Conservation (phyloP, 92 coral and sea anemone species). For the Parazoanthus swiftii region DNA sequence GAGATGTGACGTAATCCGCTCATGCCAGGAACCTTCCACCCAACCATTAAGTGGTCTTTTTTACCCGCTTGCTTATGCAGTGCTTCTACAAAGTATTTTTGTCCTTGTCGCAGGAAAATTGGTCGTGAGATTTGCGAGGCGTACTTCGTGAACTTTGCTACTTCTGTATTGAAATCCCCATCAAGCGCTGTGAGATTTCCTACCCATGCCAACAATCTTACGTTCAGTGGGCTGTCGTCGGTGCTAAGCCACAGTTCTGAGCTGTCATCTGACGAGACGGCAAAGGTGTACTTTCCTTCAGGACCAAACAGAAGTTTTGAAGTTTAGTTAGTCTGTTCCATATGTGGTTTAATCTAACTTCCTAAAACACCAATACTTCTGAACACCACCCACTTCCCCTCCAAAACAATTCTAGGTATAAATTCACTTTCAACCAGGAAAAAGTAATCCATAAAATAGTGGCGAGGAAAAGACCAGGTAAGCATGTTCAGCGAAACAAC, state of each 20-base stretch:
- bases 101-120: constrained; percentile 66
- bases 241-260: constrained; percentile 96
- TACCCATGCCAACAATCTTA: constrained; percentile 82
- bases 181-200: constrained; percentile 78
- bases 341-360: not conserved
- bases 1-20: constrained; percentile 75
- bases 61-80: constrained; percentile 85
- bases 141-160: constrained; percentile 88
- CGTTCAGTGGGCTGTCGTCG: constrained; percentile 74
- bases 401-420: no score
- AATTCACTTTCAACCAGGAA: no score
- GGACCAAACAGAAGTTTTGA: not conserved
- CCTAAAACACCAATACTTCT: no score
- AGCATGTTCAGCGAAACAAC: no score
- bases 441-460: no score
- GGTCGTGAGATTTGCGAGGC: constrained; percentile 74
- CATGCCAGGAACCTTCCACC: constrained; percentile 90
- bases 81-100: constrained; percentile 87
- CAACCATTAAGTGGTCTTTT: constrained; percentile 81
- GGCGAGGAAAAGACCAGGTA: no score
- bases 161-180: constrained; percentile 54
- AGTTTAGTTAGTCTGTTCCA: not conserved
- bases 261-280: constrained; percentile 90
- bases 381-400: no score
- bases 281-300: constrained; percentile 84